Percentiles rank a stretch among this genome's conserved stretches.
phyloP scores from a whole-genome alignment of 1,140 invertebrate species.

The Temnothorax nylanderi region DNA sequence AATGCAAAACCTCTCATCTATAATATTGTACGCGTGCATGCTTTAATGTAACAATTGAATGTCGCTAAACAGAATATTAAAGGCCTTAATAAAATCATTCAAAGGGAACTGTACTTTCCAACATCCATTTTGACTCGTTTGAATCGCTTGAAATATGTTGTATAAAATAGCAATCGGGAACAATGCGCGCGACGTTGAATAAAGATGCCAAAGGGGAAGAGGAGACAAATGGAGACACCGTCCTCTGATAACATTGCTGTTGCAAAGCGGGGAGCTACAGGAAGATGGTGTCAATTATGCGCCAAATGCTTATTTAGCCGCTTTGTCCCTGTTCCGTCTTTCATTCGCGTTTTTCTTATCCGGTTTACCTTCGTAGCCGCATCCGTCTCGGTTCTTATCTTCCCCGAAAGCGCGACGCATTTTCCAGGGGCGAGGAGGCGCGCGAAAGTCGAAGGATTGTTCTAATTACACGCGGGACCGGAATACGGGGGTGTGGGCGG shows the following conservation, averaged over 20 bases:
- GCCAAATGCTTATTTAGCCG: slow-evolving; percentile 49
- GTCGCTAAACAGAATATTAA: slow-evolving; percentile 9
- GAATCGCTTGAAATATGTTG: neutral
- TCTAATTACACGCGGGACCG: slow-evolving; percentile 41
- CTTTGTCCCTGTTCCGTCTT: neutral
- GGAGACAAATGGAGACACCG: slow-evolving; percentile 31
- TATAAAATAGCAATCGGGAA: slow-evolving; percentile 21
- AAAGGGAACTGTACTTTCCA: neutral
- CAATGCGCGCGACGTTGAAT: slow-evolving; percentile 30
- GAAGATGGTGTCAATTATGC: slow-evolving; percentile 29
- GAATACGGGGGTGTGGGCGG: neutral
- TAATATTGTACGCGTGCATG: neutral
- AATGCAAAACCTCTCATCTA: neutral
- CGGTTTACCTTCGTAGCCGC: neutral
- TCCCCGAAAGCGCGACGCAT: too few species aligned
- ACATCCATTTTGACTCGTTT: neutral
- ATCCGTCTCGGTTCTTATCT: slow-evolving; percentile 29
- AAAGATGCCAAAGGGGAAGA: slow-evolving; percentile 8
- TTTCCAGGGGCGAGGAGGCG: neutral
- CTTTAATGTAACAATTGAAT: neutral
- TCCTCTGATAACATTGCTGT: slow-evolving; percentile 23
- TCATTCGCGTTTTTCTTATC: slow-evolving; percentile 19
- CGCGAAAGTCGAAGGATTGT: slow-evolving; percentile 45
- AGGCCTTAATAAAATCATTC: slow-evolving; percentile 19
- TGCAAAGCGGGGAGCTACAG: neutral